phyloP scores from a whole-genome alignment of 2,797 vertebrate species.

The Smutsia gigantea region DNA sequence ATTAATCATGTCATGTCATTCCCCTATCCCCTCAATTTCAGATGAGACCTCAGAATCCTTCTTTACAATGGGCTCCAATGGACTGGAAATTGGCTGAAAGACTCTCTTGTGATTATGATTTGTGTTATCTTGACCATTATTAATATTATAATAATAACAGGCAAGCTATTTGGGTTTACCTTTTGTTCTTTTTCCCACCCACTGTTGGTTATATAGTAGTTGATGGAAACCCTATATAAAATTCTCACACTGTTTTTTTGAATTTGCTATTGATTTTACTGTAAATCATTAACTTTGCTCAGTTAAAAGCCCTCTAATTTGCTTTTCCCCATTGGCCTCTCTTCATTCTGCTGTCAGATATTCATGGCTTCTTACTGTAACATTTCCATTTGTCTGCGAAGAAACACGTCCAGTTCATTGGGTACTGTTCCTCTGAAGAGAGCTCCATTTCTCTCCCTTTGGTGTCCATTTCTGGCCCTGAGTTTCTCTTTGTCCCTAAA shows the following conservation, averaged over 20 bases:
- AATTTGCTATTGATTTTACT: conserved; percentile 37
- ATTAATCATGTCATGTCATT: not conserved
- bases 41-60: not conserved
- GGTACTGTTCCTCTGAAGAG: not conserved
- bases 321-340: not conserved
- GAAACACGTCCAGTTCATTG: not conserved
- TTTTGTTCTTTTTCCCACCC: not conserved
- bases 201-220: not conserved
- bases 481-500: not conserved
- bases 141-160: not conserved
- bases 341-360: not conserved
- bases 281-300: not conserved
- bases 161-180: no score
- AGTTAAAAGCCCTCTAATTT: not conserved
- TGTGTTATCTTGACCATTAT: not conserved
- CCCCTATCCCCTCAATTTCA: not conserved
- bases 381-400: not conserved
- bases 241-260: not conserved
- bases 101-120: not conserved
- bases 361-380: not conserved
- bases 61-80: not conserved
- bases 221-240: not conserved
- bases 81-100: not conserved
- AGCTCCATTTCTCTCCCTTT: not conserved
- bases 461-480: not conserved